A percentile compares a stretch with the other conserved stretches of the same genome.
Evolutionary conservation across 2,797 vertebrate genomes (phyloP).

Genomic region (Eremophila alpestris): DNA sequence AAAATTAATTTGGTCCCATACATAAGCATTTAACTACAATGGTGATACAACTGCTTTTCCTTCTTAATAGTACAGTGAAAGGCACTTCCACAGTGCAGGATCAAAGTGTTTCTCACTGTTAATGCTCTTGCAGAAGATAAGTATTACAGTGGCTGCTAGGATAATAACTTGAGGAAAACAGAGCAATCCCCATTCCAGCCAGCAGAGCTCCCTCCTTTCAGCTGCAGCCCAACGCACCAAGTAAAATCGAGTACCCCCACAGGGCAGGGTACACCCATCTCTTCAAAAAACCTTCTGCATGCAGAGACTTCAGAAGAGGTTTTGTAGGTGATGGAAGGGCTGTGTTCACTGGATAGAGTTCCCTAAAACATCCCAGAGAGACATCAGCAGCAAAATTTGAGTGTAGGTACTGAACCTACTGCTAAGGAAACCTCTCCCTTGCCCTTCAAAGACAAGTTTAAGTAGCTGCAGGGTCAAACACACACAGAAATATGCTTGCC

Average conservation of each 20-base stretch:
- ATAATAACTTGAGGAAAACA: neutral
- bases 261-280: rapidly evolving
- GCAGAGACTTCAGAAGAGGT: neutral
- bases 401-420: neutral
- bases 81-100: neutral
- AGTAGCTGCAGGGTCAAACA: neutral
- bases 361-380: neutral
- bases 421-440: neutral
- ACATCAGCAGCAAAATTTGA: neutral
- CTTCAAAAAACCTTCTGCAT: neutral
- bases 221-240: neutral
- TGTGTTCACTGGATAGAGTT: neutral
- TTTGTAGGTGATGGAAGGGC: neutral
- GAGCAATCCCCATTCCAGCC: neutral
- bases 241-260: rapidly evolving
- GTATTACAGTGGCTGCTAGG: neutral
- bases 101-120: neutral
- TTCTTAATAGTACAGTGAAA: neutral
- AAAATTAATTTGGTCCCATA: neutral
- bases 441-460: neutral
- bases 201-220: rapidly evolving
- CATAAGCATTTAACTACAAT: neutral
- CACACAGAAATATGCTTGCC: rapidly evolving
- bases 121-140: neutral
- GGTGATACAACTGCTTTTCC: neutral